phyloP scores from a whole-genome alignment of 2,888 invertebrate genomes.

The Pocota personata region DNA sequence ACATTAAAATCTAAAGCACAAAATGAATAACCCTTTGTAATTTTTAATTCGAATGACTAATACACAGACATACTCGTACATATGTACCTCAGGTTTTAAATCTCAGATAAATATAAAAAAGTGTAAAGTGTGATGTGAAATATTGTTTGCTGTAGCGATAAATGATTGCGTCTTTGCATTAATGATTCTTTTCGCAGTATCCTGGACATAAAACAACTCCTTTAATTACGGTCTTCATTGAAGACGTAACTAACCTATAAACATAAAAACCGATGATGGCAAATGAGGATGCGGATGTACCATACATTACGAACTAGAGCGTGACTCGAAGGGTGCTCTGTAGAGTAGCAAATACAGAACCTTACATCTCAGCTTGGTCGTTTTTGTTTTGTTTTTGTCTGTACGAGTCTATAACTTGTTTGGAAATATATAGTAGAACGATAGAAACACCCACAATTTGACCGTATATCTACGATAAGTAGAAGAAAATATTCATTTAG shows the following conservation, averaged over 20 bases:
- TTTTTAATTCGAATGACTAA: too few relatives aligned
- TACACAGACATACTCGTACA: too few relatives aligned
- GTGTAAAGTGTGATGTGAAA: too few relatives aligned
- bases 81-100: too few relatives aligned
- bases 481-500: neutral
- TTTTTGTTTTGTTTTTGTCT: too few relatives aligned
- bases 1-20: too few relatives aligned
- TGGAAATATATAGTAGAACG: neutral
- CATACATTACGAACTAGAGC: neutral
- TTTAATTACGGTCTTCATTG: neutral
- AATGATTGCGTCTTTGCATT: too few relatives aligned
- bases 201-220: neutral
- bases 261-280: neutral
- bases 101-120: too few relatives aligned
- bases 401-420: neutral
- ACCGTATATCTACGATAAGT: neutral
- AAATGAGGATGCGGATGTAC: neutral
- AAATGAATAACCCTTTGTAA: too few relatives aligned
- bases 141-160: too few relatives aligned
- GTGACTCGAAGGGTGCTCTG: neutral
- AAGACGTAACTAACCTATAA: neutral
- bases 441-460: neutral
- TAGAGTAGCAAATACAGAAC: neutral
- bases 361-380: neutral
- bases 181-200: too few relatives aligned